phyloP scores from a whole-genome alignment of 2,888 invertebrate genomes.

The Sisyra nigra region DNA sequence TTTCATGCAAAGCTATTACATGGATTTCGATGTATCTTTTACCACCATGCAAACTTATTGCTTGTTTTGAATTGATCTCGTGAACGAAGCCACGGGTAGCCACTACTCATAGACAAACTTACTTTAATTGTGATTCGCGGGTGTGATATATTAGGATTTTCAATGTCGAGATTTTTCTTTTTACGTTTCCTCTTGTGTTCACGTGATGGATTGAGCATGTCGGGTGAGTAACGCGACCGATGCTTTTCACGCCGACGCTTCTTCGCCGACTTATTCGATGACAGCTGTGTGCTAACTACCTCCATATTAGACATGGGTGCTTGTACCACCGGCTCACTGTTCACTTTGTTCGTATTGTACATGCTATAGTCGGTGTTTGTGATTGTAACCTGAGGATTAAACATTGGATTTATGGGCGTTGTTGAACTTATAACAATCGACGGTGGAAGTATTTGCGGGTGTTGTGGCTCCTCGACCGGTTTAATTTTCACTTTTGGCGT shows the following conservation, averaged over 20 bases:
- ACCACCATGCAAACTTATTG: no score
- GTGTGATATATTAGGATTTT: conserved; percentile 36
- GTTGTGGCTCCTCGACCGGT: conserved; percentile 19
- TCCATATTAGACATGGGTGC: conserved; percentile 15
- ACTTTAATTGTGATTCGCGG: conserved; percentile 72
- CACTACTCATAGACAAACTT: conserved; percentile 11
- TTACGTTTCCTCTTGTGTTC: conserved; percentile 69
- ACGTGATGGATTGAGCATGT: conserved; percentile 46
- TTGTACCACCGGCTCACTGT: conserved; percentile 8
- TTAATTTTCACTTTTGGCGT: conserved; percentile 27
- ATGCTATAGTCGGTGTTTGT: not conserved
- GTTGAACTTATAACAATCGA: not conserved
- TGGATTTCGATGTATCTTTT: no score
- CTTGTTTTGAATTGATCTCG: no score
- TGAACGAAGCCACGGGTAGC: no score
- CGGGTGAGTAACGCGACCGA: conserved; percentile 54
- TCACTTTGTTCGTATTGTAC: conserved; percentile 8
- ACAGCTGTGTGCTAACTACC: conserved; percentile 16
- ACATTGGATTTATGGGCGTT: not conserved
- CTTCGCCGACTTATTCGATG: conserved; percentile 39
- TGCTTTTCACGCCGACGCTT: conserved; percentile 63
- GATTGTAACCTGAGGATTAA: not conserved
- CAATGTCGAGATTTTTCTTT: conserved; percentile 56
- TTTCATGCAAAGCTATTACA: no score
- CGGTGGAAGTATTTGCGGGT: conserved; percentile 8